Percentiles rank a stretch among this genome's conserved stretches.
Evolutionary conservation across 2,888 invertebrate genomes (phyloP).

Genomic region (Liopterus haemorrhoidalis): DNA sequence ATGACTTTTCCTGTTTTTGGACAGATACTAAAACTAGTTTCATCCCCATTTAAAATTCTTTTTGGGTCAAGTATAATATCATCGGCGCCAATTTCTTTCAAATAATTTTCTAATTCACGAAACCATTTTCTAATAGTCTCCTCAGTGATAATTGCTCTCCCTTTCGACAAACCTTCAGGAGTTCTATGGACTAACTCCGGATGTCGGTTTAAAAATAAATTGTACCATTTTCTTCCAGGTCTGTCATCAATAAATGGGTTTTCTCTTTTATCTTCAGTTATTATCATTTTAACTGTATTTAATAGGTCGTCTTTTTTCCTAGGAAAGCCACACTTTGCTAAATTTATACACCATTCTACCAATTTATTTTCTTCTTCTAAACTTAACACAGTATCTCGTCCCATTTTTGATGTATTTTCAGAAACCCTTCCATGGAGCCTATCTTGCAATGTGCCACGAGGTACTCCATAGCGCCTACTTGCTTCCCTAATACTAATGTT

Average conservation of each 20-base stretch:
- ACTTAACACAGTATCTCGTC: conserved; percentile 12
- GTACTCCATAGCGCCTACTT: conserved; percentile 16
- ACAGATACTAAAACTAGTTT: too few relatives aligned
- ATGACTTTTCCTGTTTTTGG: too few relatives aligned
- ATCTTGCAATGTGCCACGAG: conserved; percentile 17
- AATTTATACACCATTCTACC: conserved; percentile 18
- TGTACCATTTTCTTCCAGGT: conserved; percentile 28
- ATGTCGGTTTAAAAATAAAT: conserved; percentile 25
- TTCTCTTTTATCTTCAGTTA: conserved; percentile 5
- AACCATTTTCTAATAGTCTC: conserved; percentile 34
- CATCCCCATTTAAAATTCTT: too few relatives aligned
- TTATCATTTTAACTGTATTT: conserved; percentile 13
- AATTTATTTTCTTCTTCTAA: conserved; percentile 13
- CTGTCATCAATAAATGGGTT: conserved; percentile 23
- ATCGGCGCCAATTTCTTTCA: too few relatives aligned
- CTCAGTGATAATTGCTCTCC: conserved; percentile 26
- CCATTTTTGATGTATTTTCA: conserved; percentile 16
- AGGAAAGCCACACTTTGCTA: conserved; percentile 20
- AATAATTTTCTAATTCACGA: conserved; percentile 18
- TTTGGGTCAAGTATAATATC: too few relatives aligned
- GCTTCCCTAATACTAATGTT: conserved; percentile 14
- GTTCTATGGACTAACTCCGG: conserved; percentile 12
- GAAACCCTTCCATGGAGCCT: conserved; percentile 14
- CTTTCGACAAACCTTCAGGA: conserved; percentile 22
- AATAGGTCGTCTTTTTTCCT: conserved; percentile 17